Evolutionary conservation across 2,113 vertebrate species (phyloP).

Genomic region (Parotia lawesii): DNA sequence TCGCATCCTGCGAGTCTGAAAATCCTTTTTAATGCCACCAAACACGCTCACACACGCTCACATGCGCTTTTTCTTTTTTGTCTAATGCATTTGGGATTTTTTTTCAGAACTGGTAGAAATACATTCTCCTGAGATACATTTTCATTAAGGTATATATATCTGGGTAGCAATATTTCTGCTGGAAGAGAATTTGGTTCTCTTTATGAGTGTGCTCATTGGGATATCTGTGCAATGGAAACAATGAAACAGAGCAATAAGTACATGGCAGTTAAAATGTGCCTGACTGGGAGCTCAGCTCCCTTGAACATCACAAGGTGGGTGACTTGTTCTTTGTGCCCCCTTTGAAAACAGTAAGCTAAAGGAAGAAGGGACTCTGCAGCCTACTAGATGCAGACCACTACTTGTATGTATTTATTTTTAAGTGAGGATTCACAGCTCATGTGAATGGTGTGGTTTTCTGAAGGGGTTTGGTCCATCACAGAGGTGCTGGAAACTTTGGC

Average conservation of each 20-base stretch:
- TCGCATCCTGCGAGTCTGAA: not conserved
- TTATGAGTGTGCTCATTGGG: not conserved
- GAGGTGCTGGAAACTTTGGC: not conserved
- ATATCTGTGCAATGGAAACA: not conserved
- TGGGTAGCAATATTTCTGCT: conserved; percentile 11
- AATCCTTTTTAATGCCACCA: not conserved
- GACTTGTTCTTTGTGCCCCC: not conserved
- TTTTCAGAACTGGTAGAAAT: conserved; percentile 6
- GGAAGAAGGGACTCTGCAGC: not conserved
- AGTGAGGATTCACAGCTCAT: not conserved
- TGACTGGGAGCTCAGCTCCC: not conserved
- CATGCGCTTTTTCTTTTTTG: not conserved
- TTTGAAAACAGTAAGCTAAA: not conserved
- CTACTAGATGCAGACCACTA: not conserved
- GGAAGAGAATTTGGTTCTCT: not conserved
- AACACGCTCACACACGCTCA: not conserved
- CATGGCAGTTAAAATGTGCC: not conserved
- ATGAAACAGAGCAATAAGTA: not conserved
- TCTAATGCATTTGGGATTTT: not conserved
- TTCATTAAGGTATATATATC: conserved; percentile 18
- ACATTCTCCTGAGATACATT: not conserved
- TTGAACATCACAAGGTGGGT: not conserved
- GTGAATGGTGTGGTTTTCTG: not conserved
- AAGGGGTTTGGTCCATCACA: not conserved
- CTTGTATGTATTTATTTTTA: not conserved